Evolutionary conservation across 2,888 invertebrate species (phyloP).

Genomic region (Altica lythri): DNA sequence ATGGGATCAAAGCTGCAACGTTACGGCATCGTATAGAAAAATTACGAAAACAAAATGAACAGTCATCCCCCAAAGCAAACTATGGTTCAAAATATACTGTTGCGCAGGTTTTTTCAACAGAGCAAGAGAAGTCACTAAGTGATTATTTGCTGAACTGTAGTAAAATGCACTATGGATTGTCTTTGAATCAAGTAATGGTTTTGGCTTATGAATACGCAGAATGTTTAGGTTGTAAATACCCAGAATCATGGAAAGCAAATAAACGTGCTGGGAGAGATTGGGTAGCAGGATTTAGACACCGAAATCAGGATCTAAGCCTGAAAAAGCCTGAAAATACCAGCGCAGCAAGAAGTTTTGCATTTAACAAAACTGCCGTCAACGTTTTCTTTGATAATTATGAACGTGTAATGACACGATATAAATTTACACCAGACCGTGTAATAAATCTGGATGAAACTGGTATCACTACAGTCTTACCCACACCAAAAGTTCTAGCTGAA

Average conservation of each 20-base stretch:
- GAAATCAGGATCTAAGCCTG: slow-evolving; percentile 9
- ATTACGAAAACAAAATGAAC: no score
- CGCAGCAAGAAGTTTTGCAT: slow-evolving; percentile 12
- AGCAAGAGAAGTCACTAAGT: no score
- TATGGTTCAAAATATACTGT: no score
- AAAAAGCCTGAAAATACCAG: slow-evolving; percentile 23
- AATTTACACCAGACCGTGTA: slow-evolving; percentile 8
- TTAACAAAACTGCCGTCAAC: slow-evolving; percentile 14
- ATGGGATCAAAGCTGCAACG: no score
- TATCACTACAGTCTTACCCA: neutral
- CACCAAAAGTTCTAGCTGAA: neutral
- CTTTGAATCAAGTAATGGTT: no score
- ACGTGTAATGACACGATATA: slow-evolving; percentile 2
- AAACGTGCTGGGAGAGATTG: neutral
- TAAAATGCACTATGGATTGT: no score
- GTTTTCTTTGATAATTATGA: slow-evolving; percentile 14
- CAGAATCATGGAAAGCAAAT: neutral
- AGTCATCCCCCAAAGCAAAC: no score
- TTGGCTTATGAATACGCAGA: no score
- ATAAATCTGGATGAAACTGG: slow-evolving; percentile 10
- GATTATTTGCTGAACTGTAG: no score
- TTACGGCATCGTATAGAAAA: no score
- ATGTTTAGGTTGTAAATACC: neutral
- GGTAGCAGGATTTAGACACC: slow-evolving; percentile 2
- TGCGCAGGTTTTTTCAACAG: no score